phyloP scores from a whole-genome alignment of 2,113 vertebrate species.

The Corythoichthys intestinalis region DNA sequence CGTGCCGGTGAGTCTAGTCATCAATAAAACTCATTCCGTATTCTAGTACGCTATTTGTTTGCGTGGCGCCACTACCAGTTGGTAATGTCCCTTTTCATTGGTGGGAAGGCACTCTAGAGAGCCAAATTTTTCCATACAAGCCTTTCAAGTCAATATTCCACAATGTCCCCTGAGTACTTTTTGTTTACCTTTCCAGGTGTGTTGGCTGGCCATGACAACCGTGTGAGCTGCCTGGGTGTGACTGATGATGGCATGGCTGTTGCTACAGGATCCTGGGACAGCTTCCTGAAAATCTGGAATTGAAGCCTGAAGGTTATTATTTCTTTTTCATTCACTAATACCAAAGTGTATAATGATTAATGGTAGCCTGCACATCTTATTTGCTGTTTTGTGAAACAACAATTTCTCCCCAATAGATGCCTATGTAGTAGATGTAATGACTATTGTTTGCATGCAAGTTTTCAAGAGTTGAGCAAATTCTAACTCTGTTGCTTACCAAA shows the following conservation, averaged over 20 bases:
- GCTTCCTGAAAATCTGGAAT: slow-evolving; percentile 99
- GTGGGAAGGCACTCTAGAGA: neutral
- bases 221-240: slow-evolving; percentile 98
- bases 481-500: neutral
- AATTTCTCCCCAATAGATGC: neutral
- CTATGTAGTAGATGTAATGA: neutral
- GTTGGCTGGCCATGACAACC: slow-evolving; percentile 97
- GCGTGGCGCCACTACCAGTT: too few relatives aligned
- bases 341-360: neutral
- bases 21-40: neutral
- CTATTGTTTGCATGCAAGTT: neutral
- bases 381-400: neutral
- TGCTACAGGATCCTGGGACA: slow-evolving; percentile 99
- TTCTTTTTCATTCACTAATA: neutral
- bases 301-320: slow-evolving; percentile 79
- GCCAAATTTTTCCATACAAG: neutral
- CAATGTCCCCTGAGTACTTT: neutral
- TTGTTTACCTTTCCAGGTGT: slow-evolving; percentile 75
- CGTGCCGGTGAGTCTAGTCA: slow-evolving; percentile 79
- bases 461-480: neutral
- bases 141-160: neutral
- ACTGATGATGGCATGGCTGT: slow-evolving; percentile 99
- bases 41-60: too few relatives aligned
- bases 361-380: neutral
- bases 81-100: too few relatives aligned